phyloP scores from a whole-genome alignment of 2,797 vertebrate species.

The Avahi laniger region DNA sequence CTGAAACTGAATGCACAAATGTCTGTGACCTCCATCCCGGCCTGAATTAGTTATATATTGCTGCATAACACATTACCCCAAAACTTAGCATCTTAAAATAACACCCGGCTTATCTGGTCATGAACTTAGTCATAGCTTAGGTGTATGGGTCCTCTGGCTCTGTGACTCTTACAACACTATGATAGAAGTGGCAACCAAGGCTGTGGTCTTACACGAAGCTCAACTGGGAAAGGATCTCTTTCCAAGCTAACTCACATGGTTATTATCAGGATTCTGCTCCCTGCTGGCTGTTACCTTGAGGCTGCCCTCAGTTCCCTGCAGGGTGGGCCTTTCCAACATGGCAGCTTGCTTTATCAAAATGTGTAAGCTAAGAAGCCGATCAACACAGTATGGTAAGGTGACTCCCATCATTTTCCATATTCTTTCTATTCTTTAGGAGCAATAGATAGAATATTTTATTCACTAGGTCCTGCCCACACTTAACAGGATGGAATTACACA shows the following conservation, averaged over 20 bases:
- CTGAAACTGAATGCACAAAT: neutral
- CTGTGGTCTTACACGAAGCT: neutral
- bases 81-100: neutral
- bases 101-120: neutral
- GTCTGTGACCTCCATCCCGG: neutral
- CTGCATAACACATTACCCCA: neutral
- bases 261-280: neutral
- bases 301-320: neutral
- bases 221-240: neutral
- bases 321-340: neutral
- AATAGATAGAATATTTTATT: neutral
- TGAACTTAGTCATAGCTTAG: neutral
- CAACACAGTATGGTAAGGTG: neutral
- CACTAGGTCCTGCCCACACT: neutral
- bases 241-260: neutral
- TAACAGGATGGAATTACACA: neutral
- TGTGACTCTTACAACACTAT: neutral
- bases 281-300: neutral
- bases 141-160: neutral
- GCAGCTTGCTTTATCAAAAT: neutral
- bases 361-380: neutral
- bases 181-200: neutral
- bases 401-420: neutral
- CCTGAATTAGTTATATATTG: neutral
- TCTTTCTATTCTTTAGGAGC: neutral